Evolutionary conservation across 2,113 vertebrate species (phyloP).

Genomic region (Donacobius atricapilla): DNA sequence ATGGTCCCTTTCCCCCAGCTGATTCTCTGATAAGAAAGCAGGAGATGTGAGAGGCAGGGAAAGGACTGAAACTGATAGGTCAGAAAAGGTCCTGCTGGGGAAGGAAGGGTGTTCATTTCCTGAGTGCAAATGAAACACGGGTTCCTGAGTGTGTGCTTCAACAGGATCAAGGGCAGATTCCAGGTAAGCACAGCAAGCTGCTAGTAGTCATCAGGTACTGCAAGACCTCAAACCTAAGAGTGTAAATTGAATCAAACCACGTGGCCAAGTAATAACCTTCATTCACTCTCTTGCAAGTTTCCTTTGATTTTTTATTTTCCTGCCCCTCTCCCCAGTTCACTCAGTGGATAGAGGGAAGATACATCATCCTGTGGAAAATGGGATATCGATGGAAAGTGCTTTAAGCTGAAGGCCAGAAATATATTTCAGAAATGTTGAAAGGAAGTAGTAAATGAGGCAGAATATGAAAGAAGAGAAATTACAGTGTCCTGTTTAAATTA

Average conservation of each 20-base stretch:
- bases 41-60: neutral
- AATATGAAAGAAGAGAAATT: neutral
- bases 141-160: neutral
- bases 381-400: neutral
- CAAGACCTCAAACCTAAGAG: neutral
- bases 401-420: neutral
- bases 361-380: neutral
- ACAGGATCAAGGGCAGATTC: neutral
- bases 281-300: neutral
- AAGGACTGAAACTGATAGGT: neutral
- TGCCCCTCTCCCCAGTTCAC: fast-evolving
- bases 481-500: neutral
- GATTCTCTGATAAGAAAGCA: neutral
- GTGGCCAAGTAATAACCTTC: neutral
- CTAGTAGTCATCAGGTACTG: neutral
- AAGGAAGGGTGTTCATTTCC: neutral
- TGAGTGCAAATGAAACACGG: neutral
- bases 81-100: neutral
- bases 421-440: neutral
- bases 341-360: neutral
- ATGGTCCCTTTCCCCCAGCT: neutral
- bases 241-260: slow-evolving; percentile 13
- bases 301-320: neutral
- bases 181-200: slow-evolving; percentile 6
- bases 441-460: neutral